phyloP scores from a whole-genome alignment of 2,888 invertebrate genomes.

The Eueremaeus valkanovi region DNA sequence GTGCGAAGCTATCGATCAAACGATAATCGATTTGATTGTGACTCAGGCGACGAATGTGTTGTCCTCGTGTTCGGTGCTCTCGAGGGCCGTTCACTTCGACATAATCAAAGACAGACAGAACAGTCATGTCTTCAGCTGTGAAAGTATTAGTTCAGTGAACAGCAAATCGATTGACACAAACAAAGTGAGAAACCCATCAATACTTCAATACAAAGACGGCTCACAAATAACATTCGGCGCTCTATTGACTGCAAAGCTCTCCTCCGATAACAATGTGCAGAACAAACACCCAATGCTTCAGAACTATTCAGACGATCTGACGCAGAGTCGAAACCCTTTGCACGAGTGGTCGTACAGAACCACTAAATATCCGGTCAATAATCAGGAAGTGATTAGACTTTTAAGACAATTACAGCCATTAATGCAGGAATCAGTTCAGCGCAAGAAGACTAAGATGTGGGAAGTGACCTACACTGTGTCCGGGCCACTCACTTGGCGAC shows the following conservation, averaged over 20 bases:
- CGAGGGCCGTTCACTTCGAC: slow-evolving; percentile 46
- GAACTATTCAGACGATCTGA: not conserved
- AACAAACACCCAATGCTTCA: slow-evolving; percentile 21
- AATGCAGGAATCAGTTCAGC: slow-evolving; percentile 79
- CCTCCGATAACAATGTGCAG: slow-evolving; percentile 15
- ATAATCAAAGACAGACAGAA: slow-evolving; percentile 13
- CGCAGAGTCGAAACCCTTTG: slow-evolving; percentile 33
- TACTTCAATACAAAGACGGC: slow-evolving; percentile 27
- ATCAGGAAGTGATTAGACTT: slow-evolving; percentile 82
- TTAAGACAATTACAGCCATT: slow-evolving; percentile 87
- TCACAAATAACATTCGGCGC: slow-evolving; percentile 25
- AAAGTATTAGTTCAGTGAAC: not conserved
- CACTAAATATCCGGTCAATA: slow-evolving; percentile 71
- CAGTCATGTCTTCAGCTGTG: not conserved
- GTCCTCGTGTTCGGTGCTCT: slow-evolving; percentile 50
- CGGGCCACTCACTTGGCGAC: slow-evolving; percentile 96
- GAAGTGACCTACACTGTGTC: slow-evolving; percentile 86
- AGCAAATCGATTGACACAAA: not conserved
- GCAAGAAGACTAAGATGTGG: slow-evolving; percentile 64
- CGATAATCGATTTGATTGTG: slow-evolving; percentile 65
- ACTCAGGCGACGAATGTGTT: slow-evolving; percentile 63
- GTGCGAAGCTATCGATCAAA: slow-evolving; percentile 51
- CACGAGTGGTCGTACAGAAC: slow-evolving; percentile 84
- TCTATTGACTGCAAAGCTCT: not conserved
- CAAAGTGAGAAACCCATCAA: slow-evolving; percentile 15